Evolutionary conservation across 2,113 vertebrate species (phyloP).

Genomic region (Takifugu flavidus): DNA sequence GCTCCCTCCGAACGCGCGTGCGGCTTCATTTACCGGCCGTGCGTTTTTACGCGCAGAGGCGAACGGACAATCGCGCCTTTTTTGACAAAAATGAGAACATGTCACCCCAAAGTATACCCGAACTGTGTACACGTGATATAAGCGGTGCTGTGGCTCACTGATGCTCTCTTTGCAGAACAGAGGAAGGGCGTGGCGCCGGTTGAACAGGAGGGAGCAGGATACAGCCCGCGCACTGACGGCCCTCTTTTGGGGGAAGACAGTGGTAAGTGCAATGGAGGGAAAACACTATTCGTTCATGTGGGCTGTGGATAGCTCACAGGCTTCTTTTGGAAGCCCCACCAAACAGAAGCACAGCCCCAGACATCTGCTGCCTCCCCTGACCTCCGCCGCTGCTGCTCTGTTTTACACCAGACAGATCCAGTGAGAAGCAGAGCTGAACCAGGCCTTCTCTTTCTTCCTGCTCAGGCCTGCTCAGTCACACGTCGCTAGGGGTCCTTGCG

Average conservation of each 20-base stretch:
- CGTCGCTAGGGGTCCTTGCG: constrained; percentile 92
- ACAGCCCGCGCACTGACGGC: constrained; percentile 30
- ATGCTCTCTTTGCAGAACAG: constrained; percentile 40
- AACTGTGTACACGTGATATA: constrained; percentile 54
- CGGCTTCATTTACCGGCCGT: constrained; percentile 12
- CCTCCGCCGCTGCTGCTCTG: constrained; percentile 35
- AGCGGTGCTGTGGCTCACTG: constrained; percentile 49
- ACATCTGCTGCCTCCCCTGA: constrained; percentile 13
- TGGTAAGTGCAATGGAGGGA: constrained; percentile 39
- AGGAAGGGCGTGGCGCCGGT: constrained; percentile 61
- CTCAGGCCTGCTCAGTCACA: constrained; percentile 76
- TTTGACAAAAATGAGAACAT: constrained; percentile 31
- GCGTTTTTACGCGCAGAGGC: constrained; percentile 30
- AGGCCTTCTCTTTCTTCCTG: constrained; percentile 43
- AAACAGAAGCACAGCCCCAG: constrained; percentile 16
- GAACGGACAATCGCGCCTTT: constrained; percentile 28
- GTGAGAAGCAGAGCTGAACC: constrained; percentile 57
- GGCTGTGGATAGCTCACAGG: constrained; percentile 29
- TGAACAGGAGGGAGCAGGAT: constrained; percentile 24
- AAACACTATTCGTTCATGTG: constrained; percentile 19
- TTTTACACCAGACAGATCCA: constrained; percentile 29
- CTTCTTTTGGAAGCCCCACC: constrained; percentile 14
- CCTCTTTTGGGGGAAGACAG: constrained; percentile 52
- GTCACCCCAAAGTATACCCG: constrained; percentile 40
- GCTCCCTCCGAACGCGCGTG: constrained; percentile 8